Percentiles rank a stretch among this genome's conserved stretches.
Conservation (phyloP, 2,888 invertebrate genomes). For the Acronicta alni region DNA sequence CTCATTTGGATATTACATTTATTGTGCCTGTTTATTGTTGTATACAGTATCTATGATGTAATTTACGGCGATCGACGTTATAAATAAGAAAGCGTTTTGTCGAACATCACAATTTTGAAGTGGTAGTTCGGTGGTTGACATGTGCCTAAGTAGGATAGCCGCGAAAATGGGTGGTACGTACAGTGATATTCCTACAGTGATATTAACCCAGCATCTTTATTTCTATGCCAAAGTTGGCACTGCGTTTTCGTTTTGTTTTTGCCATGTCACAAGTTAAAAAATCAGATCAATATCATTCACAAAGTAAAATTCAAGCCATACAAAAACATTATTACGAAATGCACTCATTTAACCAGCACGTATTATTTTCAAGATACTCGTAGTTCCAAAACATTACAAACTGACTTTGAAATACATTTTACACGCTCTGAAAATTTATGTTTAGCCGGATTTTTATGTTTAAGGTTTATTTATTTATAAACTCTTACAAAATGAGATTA, state of each 20-base stretch:
- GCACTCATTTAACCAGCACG: too few species aligned
- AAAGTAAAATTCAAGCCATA: too few species aligned
- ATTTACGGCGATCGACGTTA: conserved; percentile 58
- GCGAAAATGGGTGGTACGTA: conserved; percentile 41
- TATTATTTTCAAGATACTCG: too few species aligned
- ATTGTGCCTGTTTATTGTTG: conserved; percentile 63
- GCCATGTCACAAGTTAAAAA: background rate
- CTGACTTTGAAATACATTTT: too few species aligned
- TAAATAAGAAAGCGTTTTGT: conserved; percentile 53
- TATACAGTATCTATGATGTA: conserved; percentile 60
- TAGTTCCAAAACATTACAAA: too few species aligned
- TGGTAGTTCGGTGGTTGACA: conserved; percentile 56
- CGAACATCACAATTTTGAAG: conserved; percentile 48
- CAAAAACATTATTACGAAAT: too few species aligned
- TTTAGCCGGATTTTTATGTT: too few species aligned
- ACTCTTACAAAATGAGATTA: too few species aligned
- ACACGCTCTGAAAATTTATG: too few species aligned
- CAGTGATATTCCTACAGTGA: conserved; percentile 13
- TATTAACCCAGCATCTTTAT: background rate
- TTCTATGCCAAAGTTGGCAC: background rate
- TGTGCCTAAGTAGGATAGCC: conserved; percentile 37
- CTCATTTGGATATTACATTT: conserved; percentile 66
- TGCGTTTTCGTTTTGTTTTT: conserved; percentile 10
- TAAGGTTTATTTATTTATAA: too few species aligned
- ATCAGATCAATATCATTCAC: too few species aligned